Evolutionary conservation across 2,888 invertebrate genomes (phyloP), one percentile per base, ranked within the genome.

Genomic region (Drosophila subsilvestris): DNA sequence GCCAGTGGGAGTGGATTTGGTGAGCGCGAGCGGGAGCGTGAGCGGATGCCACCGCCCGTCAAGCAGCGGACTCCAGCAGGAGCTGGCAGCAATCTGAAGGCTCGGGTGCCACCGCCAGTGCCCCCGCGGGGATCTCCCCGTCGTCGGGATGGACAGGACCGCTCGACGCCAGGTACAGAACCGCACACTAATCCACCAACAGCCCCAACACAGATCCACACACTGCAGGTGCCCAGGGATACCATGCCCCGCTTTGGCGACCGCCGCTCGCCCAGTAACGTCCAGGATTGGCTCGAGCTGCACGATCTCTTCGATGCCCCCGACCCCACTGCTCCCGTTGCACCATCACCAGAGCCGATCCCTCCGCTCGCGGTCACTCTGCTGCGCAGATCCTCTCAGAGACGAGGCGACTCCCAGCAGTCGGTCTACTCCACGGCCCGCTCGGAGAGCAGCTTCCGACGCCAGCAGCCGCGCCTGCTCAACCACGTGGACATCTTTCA

Each of bases 31-130:
- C 59, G 65, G 2, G 32, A 66, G 25, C 59, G 71, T 25, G 77
- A 66, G 20, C 25, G 65, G 25, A 76, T 74, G 59, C 82, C 89
- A 45, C 89, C 89, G 42, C 88, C 88, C 20, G 87, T 86, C 8
- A 78, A 86, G 48, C 90, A 90, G 56, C 81, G 89, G 1, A 76
- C 55, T 95, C 96, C 76, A 10, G 47, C 56, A 93, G 96, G 18
- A n/a, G 49, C 75, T 22, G 51, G 68, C 20, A 60, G 78, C 79
- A 93, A 93, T 69, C 90, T 92, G 58, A 96, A 96, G 92, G 94
- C 95, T 83, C 95, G 96, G 92, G 95, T 97, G 45, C 97, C 97
- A 47, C 97, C 97, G 60, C 97, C 97, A 22, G 97, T 97, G 57
- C 97, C 97, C 60, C 97, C 97, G 4, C 93, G 97, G 86, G 96